A percentile compares a stretch with the other conserved stretches of the same genome.
phyloP scores from a whole-genome alignment of 2,888 invertebrate genomes.

The Miltochrista miniata region DNA sequence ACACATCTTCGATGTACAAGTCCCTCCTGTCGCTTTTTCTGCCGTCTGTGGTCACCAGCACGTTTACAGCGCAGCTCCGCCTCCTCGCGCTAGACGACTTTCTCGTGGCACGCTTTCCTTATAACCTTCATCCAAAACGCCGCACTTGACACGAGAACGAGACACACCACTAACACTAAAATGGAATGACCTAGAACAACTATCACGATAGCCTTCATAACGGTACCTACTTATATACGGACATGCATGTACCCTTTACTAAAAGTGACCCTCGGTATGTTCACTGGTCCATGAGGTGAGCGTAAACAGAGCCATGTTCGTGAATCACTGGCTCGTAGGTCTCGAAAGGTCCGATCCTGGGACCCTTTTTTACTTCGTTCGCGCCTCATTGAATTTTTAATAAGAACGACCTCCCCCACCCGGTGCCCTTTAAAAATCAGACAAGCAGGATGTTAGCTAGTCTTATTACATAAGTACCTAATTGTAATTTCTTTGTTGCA shows the following conservation, averaged over 20 bases:
- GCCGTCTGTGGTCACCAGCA: neutral
- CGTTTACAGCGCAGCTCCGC: neutral
- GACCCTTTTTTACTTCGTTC: slow-evolving; percentile 36
- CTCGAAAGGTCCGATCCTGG: slow-evolving; percentile 19
- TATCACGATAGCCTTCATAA: slow-evolving; percentile 20
- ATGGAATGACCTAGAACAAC: slow-evolving; percentile 10
- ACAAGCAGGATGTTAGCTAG: neutral
- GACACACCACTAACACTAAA: neutral
- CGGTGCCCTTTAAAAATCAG: neutral
- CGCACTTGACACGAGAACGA: neutral
- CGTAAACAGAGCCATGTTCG: slow-evolving; percentile 11
- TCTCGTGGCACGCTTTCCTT: neutral
- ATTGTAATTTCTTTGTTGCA: slow-evolving; percentile 18
- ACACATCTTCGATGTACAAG: neutral
- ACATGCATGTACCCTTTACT: neutral
- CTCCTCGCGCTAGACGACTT: neutral
- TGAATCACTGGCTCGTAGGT: slow-evolving; percentile 33
- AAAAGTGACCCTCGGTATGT: slow-evolving; percentile 13
- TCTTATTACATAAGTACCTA: neutral
- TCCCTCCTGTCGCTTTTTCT: neutral
- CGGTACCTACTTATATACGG: slow-evolving; percentile 5
- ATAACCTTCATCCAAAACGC: neutral
- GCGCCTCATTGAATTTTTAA: slow-evolving; percentile 32
- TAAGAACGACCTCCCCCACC: slow-evolving; percentile 1
- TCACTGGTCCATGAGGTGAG: neutral